These are phyloP conservation scores for Sebastes minor DNA, from an alignment of 2,797 vertebrate genomes.

Conservation along the genomic window DNA sequence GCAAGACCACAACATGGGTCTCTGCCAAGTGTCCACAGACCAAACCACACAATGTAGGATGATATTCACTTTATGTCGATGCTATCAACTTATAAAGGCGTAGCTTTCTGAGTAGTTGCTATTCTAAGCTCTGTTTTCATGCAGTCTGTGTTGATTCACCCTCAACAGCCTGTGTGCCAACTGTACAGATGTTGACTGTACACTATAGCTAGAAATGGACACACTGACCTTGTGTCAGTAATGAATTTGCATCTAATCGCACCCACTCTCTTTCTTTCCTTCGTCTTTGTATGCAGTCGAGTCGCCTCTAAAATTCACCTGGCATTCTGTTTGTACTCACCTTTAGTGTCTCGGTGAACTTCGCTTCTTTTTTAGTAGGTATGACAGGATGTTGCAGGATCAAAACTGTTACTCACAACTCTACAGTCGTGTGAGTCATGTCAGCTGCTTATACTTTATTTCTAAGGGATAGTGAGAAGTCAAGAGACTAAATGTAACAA, in stretches of 20 bases:
- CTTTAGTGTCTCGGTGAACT: not conserved
- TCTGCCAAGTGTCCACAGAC: not conserved
- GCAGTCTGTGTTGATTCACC: no score
- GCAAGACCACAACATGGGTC: not conserved
- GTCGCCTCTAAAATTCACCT: not conserved
- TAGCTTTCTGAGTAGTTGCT: no score
- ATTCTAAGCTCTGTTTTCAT: not conserved
- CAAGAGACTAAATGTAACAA: not conserved
- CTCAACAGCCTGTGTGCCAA: no score
- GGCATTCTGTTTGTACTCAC: not conserved
- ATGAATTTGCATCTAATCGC: not conserved
- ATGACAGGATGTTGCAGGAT: not conserved
- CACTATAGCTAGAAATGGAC: not conserved
- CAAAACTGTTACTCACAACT: not conserved
- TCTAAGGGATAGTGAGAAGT: not conserved
- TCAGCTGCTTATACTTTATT: not conserved
- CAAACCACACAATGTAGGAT: not conserved
- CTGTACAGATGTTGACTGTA: not conserved
- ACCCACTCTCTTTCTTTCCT: not conserved
- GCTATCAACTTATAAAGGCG: not conserved
- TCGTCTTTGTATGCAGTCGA: not conserved
- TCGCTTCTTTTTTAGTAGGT: not conserved
- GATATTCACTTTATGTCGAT: not conserved
- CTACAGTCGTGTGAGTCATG: not conserved
- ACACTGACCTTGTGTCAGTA: not conserved